A percentile compares a stretch with the other conserved stretches of the same genome.
Conservation (phyloP, 2,113 vertebrate genomes). For the Platysternon megacephalum region DNA sequence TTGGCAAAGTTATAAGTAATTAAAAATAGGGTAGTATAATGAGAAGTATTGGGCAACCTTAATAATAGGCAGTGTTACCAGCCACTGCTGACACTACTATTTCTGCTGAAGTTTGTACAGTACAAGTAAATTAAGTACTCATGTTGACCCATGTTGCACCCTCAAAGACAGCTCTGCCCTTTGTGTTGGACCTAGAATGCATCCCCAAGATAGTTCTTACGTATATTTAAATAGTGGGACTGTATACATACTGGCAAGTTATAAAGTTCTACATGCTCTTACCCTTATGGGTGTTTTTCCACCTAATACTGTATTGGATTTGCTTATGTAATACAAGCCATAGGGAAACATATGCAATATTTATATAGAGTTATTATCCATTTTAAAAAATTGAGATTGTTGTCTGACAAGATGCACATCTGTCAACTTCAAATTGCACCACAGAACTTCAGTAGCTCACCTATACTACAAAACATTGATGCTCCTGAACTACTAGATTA, state of each 20-base stretch:
- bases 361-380: neutral
- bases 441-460: neutral
- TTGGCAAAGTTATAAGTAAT: neutral
- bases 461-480: neutral
- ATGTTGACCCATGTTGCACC: neutral
- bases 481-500: neutral
- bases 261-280: neutral
- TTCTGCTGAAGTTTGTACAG: neutral
- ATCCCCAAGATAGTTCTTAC: neutral
- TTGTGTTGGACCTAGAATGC: neutral
- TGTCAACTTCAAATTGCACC: neutral
- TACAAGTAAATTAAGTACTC: neutral
- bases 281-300: neutral
- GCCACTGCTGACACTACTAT: neutral
- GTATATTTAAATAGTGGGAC: neutral
- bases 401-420: neutral
- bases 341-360: neutral
- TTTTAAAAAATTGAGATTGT: neutral
- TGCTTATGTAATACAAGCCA: neutral
- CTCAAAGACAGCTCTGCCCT: neutral
- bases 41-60: conserved; percentile 7
- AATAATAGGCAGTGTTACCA: neutral
- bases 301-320: neutral
- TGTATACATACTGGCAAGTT: neutral
- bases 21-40: neutral